Evolutionary conservation across 1,140 invertebrate species (phyloP), one percentile per base, ranked within the genome.

Genomic region (Macrobrachium rosenbergii): DNA sequence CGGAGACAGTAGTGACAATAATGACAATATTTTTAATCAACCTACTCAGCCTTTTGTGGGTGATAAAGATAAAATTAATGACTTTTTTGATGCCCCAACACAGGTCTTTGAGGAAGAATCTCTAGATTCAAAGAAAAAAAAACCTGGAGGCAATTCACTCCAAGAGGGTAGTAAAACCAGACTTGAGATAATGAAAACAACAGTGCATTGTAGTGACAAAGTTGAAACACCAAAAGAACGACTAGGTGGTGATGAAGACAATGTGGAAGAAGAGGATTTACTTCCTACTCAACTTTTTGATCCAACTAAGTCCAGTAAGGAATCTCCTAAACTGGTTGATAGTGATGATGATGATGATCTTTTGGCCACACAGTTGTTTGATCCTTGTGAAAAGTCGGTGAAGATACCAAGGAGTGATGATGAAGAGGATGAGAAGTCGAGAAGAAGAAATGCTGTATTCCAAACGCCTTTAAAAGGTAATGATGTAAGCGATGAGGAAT

Each of bases 281-380:
- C 72, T 37, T 37, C 28, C 72, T 75, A 75, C 72, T 28, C 72
- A 75, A 16, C 23, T 75, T 23, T 75, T 75, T 75, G 45, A 19
- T 37, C 8, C 72, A 28, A 11, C 5, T 43, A 37, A 23, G 14
- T 43, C 72, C 28, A 75, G 23, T 6, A n/a, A n/a, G 19, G 72
- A 37, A 19, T 19, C 72, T 75, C 28, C 72, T 11, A 6, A 5
- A 17, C 0, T 43, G 45, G 17, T 5, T 21, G 28, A 37, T n/a
- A 37, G 28, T 17, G 62, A 8, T 6, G 59, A 77, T 45, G 21
- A 58, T 78, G 83, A 78, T 43, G 45, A 21, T 63, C 17, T 43
- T 58, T 28, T 63, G 16, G 75, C 83, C 60, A 85, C 83, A 28
- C 83, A 85, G 52, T 67, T 85, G 23, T 77, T 83, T 43, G 52